A percentile compares a stretch with the other conserved stretches of the same genome.
These are phyloP conservation scores for Drosophila obscura DNA, from an alignment of 1,140 invertebrate genomes.

Conservation along the genomic window DNA sequence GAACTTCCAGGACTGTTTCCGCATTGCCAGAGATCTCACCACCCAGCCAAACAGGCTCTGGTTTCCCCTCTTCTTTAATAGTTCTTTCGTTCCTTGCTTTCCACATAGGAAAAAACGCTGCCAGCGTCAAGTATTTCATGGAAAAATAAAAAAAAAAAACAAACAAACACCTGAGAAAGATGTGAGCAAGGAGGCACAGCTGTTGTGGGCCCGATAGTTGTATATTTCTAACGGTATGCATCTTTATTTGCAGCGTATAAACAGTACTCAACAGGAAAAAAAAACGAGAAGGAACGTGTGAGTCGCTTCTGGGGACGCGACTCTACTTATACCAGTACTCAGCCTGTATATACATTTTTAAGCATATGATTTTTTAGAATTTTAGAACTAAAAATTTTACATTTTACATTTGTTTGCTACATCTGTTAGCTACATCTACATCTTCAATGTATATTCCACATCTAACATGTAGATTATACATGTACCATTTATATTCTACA, in stretches of 20 bases:
- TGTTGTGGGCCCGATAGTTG: constrained; percentile 18
- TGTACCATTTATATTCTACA: no score
- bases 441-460: no score
- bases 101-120: constrained; percentile 70
- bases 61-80: constrained; percentile 9
- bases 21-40: constrained; percentile 17
- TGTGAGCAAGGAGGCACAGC: constrained; percentile 3
- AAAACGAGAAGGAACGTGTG: no score
- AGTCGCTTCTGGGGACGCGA: no score
- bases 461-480: no score
- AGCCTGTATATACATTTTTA: no score
- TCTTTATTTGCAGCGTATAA: constrained; percentile 74
- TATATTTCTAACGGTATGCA: constrained; percentile 18
- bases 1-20: constrained; percentile 47
- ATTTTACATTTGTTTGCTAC: no score
- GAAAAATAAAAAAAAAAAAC: constrained; percentile 49
- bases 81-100: constrained; percentile 20
- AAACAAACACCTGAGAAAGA: constrained; percentile 9
- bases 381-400: no score
- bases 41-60: not conserved
- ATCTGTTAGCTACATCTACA: no score
- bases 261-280: constrained; percentile 44
- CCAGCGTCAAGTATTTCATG: constrained; percentile 77
- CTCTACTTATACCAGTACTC: no score
- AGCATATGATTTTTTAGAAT: no score